A percentile compares a stretch with the other conserved stretches of the same genome.
Conservation (phyloP, 2,113 vertebrate species). For the Addax nasomaculatus region DNA sequence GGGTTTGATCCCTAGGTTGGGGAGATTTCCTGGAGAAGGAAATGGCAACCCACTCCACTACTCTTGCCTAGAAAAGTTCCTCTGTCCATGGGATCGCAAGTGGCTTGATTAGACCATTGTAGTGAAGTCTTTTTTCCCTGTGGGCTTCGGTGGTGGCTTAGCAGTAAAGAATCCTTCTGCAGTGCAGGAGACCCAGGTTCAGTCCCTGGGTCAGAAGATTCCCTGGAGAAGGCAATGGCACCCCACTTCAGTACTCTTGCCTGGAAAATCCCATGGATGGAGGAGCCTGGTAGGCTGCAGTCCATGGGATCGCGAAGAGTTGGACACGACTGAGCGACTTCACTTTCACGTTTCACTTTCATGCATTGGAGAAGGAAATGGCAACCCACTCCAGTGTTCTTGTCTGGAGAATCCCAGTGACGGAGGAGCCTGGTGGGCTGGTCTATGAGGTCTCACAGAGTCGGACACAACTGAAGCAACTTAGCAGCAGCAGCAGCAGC, state of each 20-base stretch:
- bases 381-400: not conserved
- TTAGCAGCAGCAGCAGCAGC: too few species aligned
- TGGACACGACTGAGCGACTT: too few species aligned
- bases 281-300: not conserved
- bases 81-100: too few species aligned
- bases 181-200: not conserved
- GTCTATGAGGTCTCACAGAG: too few species aligned
- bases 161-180: not conserved
- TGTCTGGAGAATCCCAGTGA: not conserved
- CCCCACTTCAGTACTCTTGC: not conserved
- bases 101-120: not conserved
- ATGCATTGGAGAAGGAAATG: not conserved
- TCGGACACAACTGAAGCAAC: rapidly evolving
- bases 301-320: too few species aligned
- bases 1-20: too few species aligned
- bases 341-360: too few species aligned
- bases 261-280: not conserved
- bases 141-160: not conserved
- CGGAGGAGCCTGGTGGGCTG: not conserved
- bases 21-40: too few species aligned
- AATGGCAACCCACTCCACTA: too few species aligned
- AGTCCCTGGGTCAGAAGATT: not conserved
- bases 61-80: too few species aligned
- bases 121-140: not conserved
- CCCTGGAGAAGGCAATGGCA: not conserved